Conservation (phyloP, 2,113 vertebrate genomes). For the Lipophrys pholis region DNA sequence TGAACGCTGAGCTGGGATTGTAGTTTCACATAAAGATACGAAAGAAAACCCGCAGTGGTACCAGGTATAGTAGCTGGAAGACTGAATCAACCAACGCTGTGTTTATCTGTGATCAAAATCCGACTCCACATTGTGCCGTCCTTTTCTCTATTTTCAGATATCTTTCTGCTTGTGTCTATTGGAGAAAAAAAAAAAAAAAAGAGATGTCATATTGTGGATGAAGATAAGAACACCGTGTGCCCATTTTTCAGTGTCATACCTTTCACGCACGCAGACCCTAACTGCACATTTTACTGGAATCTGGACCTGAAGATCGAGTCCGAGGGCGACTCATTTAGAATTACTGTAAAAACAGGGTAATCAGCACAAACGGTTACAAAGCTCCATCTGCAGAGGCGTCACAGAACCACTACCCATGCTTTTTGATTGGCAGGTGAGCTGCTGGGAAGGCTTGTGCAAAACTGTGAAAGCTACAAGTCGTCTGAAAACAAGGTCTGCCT, state of each 20-base stretch:
- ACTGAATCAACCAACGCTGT: too few species aligned
- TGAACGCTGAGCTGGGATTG: too few species aligned
- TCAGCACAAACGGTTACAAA: not conserved
- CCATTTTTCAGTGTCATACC: not conserved
- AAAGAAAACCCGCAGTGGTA: too few species aligned
- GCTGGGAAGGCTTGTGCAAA: not conserved
- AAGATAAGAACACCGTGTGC: not conserved
- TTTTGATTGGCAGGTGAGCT: slow-evolving; percentile 24
- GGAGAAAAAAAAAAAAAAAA: not conserved
- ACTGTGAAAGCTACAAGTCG: not conserved
- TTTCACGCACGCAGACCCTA: not conserved
- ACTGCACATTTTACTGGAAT: slow-evolving; percentile 2
- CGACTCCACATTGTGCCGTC: not conserved
- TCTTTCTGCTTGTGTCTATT: not conserved
- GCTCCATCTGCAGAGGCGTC: slow-evolving; percentile 2
- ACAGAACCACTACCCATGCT: slow-evolving; percentile 10
- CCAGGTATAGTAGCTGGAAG: too few species aligned
- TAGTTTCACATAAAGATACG: too few species aligned
- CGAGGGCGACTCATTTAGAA: not conserved
- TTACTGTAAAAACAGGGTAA: not conserved
- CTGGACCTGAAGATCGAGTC: not conserved
- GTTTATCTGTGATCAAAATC: too few species aligned
- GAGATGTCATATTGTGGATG: not conserved
- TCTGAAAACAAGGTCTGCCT: slow-evolving; percentile 5
- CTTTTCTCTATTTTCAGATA: not conserved